Evolutionary conservation across 2,888 invertebrate genomes (phyloP), one percentile per base, ranked within the genome.

Genomic region (Sarcophaga carnaria): DNA sequence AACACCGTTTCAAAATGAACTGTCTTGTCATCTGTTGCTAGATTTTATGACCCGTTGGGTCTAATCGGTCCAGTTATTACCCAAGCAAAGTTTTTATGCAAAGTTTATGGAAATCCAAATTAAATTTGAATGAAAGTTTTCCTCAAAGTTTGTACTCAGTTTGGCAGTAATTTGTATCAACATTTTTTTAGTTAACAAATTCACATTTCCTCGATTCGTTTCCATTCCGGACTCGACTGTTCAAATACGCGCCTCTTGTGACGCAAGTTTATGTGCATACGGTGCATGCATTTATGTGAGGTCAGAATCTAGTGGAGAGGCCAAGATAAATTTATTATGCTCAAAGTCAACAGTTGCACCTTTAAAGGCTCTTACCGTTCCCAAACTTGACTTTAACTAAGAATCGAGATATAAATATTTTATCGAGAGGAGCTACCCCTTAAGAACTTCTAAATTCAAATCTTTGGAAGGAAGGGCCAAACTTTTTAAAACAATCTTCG

Each of bases 221-320:
- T 69, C 27, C 69, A 49, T 54, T n/a, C 77, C 77, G 14, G 25
- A 66, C 22, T 62, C 74, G 11, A 60, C n/a, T 0, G 22, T 69
- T 67, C 63, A 84, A 37, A 49, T 81, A 12, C 81, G 77, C 22
- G 80, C 80, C 6, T 83, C 83, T 83, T 86, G 82, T 12, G 82
- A 86, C 59, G 83, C 83, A 8, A 83, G 83, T 45, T 25, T 72
- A 6, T 20, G 3, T 12, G 83, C 79, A 14, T 80, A 72, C 49
- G 80, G 85, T 20, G 62, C 76, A 1, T 77, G 85, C 20, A 66
- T 80, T 6, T 85, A 85, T 47, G 54, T 72, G 6, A 59, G 66
- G 0, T 59, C 80, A 1, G 47, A 66, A 14, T n/a, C 10, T 2
- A 37, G 60, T 4, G 67, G 45, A 5, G n/a, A 25, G 8, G 25